These are phyloP conservation scores for Mechanitis mazaeus DNA, from an alignment of 2,888 invertebrate genomes.

Conservation along the genomic window DNA sequence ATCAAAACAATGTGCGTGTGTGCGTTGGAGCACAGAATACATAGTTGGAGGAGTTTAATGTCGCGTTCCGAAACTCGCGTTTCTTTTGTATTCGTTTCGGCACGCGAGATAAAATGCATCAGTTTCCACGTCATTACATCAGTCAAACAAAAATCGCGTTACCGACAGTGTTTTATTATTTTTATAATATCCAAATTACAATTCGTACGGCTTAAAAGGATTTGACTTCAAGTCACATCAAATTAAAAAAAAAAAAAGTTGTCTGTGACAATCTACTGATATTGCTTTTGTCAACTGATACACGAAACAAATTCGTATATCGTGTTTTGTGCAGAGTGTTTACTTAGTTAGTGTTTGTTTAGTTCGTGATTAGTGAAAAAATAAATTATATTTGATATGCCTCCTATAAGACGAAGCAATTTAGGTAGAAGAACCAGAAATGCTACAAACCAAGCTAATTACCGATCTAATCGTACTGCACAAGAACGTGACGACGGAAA, in stretches of 20 bases:
- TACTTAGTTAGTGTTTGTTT: too few species aligned
- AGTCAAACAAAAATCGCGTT: background rate
- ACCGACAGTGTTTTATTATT: conserved; percentile 15
- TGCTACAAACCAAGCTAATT: conserved; percentile 40
- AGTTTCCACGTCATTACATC: conserved; percentile 22
- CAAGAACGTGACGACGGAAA: conserved; percentile 35
- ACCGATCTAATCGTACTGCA: conserved; percentile 38
- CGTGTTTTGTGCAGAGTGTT: conserved; percentile 8
- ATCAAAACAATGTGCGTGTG: conserved; percentile 29
- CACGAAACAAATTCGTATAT: too few species aligned
- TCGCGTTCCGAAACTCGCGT: conserved; percentile 17
- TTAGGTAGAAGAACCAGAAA: too few species aligned
- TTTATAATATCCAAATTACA: too few species aligned
- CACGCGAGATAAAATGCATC: conserved; percentile 11
- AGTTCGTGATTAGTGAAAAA: too few species aligned
- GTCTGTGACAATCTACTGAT: background rate
- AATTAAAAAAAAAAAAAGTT: too few species aligned
- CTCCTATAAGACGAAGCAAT: too few species aligned
- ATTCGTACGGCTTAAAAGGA: too few species aligned
- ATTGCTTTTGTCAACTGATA: background rate
- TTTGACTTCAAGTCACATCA: too few species aligned
- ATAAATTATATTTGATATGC: too few species aligned
- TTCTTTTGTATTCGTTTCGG: conserved; percentile 19
- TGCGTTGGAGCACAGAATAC: conserved; percentile 27
- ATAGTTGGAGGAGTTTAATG: conserved; percentile 16